phyloP scores from a whole-genome alignment of 1,140 invertebrate genomes.

The Brachionus sp. region DNA sequence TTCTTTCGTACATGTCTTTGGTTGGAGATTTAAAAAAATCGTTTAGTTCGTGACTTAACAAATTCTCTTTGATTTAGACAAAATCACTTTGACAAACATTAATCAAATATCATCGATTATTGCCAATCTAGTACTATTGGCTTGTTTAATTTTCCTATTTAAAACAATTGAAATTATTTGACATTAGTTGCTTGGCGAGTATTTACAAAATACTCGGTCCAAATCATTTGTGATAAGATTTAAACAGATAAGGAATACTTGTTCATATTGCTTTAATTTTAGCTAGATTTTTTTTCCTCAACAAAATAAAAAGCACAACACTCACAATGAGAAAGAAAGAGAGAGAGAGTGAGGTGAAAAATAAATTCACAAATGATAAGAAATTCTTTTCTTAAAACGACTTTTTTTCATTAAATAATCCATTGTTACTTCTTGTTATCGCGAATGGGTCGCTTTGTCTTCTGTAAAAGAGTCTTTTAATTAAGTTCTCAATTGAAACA shows the following conservation, averaged over 20 bases:
- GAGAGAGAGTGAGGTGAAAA: neutral
- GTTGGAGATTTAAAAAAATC: neutral
- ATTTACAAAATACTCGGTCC: neutral
- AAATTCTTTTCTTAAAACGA: constrained; percentile 10
- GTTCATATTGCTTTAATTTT: neutral
- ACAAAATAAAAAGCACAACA: neutral
- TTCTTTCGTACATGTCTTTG: neutral
- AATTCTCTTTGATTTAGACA: neutral
- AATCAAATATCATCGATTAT: constrained; percentile 39
- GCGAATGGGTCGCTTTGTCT: constrained; percentile 9
- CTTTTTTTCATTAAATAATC: constrained; percentile 22
- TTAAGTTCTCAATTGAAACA: constrained; percentile 17
- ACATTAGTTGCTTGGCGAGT: neutral
- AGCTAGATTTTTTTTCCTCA: neutral
- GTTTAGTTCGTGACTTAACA: constrained; percentile 32
- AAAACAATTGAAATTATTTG: neutral
- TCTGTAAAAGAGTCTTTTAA: constrained; percentile 5
- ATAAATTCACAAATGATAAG: neutral
- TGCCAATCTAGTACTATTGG: neutral
- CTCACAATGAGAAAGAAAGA: neutral
- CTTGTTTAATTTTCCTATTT: constrained; percentile 2
- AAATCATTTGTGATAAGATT: neutral
- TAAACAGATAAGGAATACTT: neutral
- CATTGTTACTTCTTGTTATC: neutral
- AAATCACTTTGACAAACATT: constrained; percentile 27